Evolutionary conservation across 2,888 invertebrate genomes (phyloP).

Genomic region (Bellardia bayeri): DNA sequence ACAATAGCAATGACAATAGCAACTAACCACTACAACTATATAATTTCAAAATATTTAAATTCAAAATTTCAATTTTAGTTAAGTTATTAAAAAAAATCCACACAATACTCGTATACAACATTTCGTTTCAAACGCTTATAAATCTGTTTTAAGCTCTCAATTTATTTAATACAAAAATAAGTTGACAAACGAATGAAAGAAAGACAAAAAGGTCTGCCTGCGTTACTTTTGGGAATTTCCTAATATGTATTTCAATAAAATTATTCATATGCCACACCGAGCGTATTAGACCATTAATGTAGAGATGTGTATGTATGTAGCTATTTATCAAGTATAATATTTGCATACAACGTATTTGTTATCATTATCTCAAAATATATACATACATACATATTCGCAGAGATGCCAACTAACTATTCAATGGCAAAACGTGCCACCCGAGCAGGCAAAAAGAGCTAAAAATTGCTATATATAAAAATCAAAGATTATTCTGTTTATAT

Average conservation of each 20-base stretch:
- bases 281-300: background rate
- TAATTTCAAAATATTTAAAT: constrained; percentile 69
- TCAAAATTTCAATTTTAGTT: constrained; percentile 48
- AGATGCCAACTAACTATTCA: too few species aligned
- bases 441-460: too few species aligned
- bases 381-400: too few species aligned
- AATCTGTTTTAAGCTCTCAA: constrained; percentile 50
- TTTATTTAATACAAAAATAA: constrained; percentile 20
- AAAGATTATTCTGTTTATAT: too few species aligned
- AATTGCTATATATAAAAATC: too few species aligned
- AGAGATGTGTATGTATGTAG: background rate
- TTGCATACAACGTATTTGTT: constrained; percentile 41
- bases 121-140: constrained; percentile 55
- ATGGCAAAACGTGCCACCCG: too few species aligned
- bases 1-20: too few species aligned
- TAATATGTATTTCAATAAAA: constrained; percentile 50
- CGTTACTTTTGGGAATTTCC: constrained; percentile 66
- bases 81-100: constrained; percentile 59
- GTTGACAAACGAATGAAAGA: constrained; percentile 31
- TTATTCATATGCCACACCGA: constrained; percentile 67
- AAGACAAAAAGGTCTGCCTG: constrained; percentile 13
- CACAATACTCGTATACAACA: constrained; percentile 52
- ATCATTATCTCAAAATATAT: constrained; percentile 61
- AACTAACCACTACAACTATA: background rate
- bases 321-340: background rate